Conservation (phyloP, 1,140 invertebrate species). For the Parasteatoda tepidariorum region DNA sequence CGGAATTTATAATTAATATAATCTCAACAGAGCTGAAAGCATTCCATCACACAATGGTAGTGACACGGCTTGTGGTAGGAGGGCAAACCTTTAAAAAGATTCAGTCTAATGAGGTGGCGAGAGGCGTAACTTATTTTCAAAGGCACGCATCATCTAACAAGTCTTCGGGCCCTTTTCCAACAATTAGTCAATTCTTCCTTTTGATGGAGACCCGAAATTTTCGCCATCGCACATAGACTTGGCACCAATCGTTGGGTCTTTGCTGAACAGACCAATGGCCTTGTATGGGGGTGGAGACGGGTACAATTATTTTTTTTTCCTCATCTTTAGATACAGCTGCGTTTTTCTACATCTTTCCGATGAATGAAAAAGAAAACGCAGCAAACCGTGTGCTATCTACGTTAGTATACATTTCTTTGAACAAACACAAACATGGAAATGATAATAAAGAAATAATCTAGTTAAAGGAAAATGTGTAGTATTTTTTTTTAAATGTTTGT, state of each 20-base stretch:
- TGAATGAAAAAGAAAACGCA: no score
- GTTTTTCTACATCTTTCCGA: no score
- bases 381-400: no score
- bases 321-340: no score
- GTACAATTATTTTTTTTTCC: neutral
- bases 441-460: no score
- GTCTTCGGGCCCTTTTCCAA: constrained; percentile 37
- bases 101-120: constrained; percentile 51
- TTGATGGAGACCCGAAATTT: constrained; percentile 15
- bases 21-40: constrained; percentile 3
- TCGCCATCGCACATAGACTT: neutral
- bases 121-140: constrained; percentile 56
- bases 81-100: constrained; percentile 41
- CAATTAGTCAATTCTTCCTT: constrained; percentile 52
- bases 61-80: constrained; percentile 12
- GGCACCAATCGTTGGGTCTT: neutral
- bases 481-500: no score
- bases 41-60: neutral
- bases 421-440: no score
- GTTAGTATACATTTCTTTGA: no score
- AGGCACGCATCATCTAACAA: constrained; percentile 42
- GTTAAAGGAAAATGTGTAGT: no score
- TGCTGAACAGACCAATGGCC: constrained; percentile 33
- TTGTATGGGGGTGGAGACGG: constrained; percentile 34
- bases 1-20: constrained; percentile 49